A percentile compares a stretch with the other conserved stretches of the same genome.
phyloP scores from a whole-genome alignment of 2,888 invertebrate species.

The Hirtodrosophila cameraria region DNA sequence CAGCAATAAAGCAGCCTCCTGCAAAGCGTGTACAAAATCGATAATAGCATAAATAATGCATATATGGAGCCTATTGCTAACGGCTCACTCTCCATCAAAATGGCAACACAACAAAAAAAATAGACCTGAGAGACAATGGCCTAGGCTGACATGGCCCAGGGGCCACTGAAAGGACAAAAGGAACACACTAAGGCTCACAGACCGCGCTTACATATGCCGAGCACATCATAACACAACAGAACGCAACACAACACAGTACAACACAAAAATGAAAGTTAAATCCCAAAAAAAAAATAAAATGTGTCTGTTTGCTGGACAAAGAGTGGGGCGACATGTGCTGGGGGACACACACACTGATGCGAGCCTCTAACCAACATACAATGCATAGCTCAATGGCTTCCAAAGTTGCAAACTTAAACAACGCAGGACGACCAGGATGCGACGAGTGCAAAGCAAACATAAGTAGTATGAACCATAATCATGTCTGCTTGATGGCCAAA shows the following conservation, averaged over 20 bases:
- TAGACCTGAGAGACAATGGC: conserved; percentile 62
- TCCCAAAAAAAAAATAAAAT: conserved; percentile 39
- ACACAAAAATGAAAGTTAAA: conserved; percentile 48
- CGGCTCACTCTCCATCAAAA: conserved; percentile 22
- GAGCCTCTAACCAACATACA: conserved; percentile 50
- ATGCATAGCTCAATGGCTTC: conserved; percentile 64
- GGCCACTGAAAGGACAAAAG: conserved; percentile 62
- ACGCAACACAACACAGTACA: conserved; percentile 2
- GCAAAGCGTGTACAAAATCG: conserved; percentile 67
- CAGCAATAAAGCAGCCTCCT: conserved; percentile 25
- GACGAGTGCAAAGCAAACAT: conserved; percentile 48
- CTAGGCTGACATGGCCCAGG: conserved; percentile 65
- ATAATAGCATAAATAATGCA: conserved; percentile 79
- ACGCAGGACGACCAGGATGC: conserved; percentile 37
- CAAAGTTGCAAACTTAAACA: conserved; percentile 55
- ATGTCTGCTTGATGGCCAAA: not conserved
- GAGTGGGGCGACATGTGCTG: conserved; percentile 18
- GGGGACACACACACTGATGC: conserved; percentile 4
- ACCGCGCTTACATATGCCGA: conserved; percentile 63
- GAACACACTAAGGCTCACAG: conserved; percentile 33
- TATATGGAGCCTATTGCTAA: conserved; percentile 34
- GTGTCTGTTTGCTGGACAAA: conserved; percentile 23
- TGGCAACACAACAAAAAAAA: conserved; percentile 11
- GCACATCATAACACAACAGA: conserved; percentile 72
- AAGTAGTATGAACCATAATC: conserved; percentile 26